Conservation (phyloP, 2,113 vertebrate species). For the Hucho hucho region DNA sequence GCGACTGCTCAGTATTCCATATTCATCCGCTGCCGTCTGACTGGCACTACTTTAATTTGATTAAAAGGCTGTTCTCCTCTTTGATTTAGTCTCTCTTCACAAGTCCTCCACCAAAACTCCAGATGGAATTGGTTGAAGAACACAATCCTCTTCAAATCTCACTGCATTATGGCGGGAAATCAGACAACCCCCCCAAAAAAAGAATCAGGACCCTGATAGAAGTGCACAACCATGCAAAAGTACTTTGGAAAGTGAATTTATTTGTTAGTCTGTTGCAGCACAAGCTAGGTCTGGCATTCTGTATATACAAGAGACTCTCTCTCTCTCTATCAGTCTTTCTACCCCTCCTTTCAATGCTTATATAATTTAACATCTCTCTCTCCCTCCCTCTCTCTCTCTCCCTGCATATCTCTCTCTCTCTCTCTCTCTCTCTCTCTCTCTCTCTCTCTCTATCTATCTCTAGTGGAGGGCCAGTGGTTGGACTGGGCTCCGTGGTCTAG, state of each 20-base stretch:
- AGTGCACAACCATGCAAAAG: no score
- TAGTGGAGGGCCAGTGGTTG: constrained; percentile 97
- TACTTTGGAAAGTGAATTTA: no score
- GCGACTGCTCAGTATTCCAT: neutral
- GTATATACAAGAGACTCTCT: neutral
- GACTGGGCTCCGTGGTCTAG: constrained; percentile 92
- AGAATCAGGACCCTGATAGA: no score
- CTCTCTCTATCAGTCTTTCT: neutral
- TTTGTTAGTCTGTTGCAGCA: no score
- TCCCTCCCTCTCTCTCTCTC: neutral
- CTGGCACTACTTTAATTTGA: constrained; percentile 2
- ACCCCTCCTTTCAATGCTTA: no score
- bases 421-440: constrained; percentile 45
- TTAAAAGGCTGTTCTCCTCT: constrained; percentile 6
- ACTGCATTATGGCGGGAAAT: neutral
- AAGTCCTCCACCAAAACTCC: neutral
- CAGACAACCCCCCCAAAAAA: neutral
- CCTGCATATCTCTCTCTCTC: constrained; percentile 19
- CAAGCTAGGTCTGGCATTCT: neutral
- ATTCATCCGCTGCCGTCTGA: neutral
- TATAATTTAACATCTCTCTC: neutral
- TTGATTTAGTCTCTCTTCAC: neutral
- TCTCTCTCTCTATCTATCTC: constrained; percentile 21
- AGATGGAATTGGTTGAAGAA: constrained; percentile 1
- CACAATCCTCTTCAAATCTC: neutral